Conservation (phyloP, 2,888 invertebrate species). For the Argyresthia goedartella region DNA sequence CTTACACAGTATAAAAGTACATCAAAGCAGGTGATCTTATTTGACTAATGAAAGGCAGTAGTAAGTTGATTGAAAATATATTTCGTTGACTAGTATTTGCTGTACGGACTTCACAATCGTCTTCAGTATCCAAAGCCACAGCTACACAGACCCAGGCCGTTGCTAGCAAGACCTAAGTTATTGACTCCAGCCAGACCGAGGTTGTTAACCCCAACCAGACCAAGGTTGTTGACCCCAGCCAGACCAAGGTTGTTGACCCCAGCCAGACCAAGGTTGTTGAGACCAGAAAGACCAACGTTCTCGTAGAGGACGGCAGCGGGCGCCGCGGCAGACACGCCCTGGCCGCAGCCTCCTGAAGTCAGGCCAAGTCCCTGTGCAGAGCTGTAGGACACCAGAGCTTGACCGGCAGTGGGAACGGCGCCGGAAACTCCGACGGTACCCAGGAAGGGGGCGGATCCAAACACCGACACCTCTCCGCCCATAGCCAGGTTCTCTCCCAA, state of each 20-base stretch:
- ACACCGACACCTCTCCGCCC: conserved; percentile 14
- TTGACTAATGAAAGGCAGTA: too few species aligned
- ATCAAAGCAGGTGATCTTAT: too few species aligned
- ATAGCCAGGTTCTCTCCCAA: conserved; percentile 23
- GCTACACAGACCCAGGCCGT: too few species aligned
- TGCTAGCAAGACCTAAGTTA: neutral
- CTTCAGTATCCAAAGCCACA: neutral
- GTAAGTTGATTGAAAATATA: too few species aligned
- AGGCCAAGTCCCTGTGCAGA: neutral
- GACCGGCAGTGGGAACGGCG: neutral
- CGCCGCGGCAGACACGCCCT: neutral
- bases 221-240: neutral
- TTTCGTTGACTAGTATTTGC: neutral
- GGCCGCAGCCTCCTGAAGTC: neutral
- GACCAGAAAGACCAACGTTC: too few species aligned
- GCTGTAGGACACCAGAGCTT: neutral
- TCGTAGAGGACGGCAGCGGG: too few species aligned
- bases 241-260: neutral
- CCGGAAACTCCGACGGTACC: conserved; percentile 24
- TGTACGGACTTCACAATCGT: too few species aligned
- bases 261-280: neutral
- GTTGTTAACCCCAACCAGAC: neutral
- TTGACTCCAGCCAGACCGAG: neutral
- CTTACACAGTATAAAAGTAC: too few species aligned
- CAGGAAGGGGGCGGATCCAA: conserved; percentile 15